Evolutionary conservation across 2,113 vertebrate genomes (phyloP).

Genomic region (Mesitornis unicolor): DNA sequence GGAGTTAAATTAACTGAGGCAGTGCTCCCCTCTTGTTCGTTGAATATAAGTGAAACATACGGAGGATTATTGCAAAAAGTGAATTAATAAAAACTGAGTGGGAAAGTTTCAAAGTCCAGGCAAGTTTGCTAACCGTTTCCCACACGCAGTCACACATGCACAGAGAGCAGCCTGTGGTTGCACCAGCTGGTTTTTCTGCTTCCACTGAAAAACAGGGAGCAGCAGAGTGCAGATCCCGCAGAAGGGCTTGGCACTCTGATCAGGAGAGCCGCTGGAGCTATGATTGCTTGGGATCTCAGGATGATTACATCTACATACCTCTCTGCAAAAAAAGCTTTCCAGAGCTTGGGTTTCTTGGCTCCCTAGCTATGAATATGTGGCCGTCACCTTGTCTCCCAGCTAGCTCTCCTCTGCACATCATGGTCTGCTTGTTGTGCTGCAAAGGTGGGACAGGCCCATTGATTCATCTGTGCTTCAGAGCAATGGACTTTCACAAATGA

Average conservation of each 20-base stretch:
- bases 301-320: neutral
- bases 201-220: neutral
- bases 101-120: neutral
- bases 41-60: neutral
- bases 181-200: neutral
- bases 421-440: neutral
- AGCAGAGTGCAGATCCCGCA: fast-evolving
- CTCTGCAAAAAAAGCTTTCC: neutral
- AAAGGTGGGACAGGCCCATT: neutral
- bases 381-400: neutral
- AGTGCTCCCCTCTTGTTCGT: slow-evolving; percentile 12
- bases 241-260: neutral
- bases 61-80: slow-evolving; percentile 28
- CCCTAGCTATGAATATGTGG: neutral
- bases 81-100: neutral
- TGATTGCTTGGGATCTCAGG: neutral
- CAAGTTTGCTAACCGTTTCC: neutral
- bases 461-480: neutral
- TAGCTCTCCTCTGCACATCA: neutral
- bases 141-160: fast-evolving
- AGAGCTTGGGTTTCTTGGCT: neutral
- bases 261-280: neutral
- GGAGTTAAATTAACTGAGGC: slow-evolving; percentile 45
- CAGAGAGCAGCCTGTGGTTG: neutral
- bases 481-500: neutral